Evolutionary conservation across 2,113 vertebrate species (phyloP).

Genomic region (Toxostoma redivivum): DNA sequence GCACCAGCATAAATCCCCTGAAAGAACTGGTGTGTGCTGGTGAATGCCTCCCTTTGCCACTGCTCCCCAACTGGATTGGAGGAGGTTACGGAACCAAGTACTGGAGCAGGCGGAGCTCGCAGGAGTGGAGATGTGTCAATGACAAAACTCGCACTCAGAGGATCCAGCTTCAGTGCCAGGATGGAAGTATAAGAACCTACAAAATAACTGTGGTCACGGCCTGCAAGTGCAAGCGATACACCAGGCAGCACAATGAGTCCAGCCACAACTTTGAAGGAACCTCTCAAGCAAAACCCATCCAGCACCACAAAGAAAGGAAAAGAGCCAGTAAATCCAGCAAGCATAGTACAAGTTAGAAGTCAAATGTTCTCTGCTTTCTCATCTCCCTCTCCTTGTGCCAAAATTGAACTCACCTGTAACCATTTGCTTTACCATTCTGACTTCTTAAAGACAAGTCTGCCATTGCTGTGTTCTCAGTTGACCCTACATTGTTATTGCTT

Average conservation of each 20-base stretch:
- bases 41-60: constrained; percentile 87
- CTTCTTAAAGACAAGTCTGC: constrained; percentile 70
- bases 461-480: constrained; percentile 67
- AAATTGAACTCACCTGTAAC: constrained; percentile 42
- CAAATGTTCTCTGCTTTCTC: background rate
- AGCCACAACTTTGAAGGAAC: constrained; percentile 84
- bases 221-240: constrained; percentile 93
- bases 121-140: constrained; percentile 94
- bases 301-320: constrained; percentile 86
- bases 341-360: constrained; percentile 82
- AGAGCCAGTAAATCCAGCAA: constrained; percentile 81
- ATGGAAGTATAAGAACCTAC: constrained; percentile 92
- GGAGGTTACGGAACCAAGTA: constrained; percentile 82
- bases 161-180: constrained; percentile 89
- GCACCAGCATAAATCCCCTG: constrained; percentile 89
- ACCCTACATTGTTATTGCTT: constrained; percentile 56
- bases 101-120: constrained; percentile 85
- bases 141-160: constrained; percentile 90
- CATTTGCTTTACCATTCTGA: constrained; percentile 66
- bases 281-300: constrained; percentile 78
- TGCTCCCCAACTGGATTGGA: constrained; percentile 96
- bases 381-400: constrained; percentile 3
- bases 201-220: constrained; percentile 91
- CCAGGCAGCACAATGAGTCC: constrained; percentile 89
- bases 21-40: constrained; percentile 96